Conservation (phyloP, 1,140 invertebrate genomes). For the Holotrichia oblita region DNA sequence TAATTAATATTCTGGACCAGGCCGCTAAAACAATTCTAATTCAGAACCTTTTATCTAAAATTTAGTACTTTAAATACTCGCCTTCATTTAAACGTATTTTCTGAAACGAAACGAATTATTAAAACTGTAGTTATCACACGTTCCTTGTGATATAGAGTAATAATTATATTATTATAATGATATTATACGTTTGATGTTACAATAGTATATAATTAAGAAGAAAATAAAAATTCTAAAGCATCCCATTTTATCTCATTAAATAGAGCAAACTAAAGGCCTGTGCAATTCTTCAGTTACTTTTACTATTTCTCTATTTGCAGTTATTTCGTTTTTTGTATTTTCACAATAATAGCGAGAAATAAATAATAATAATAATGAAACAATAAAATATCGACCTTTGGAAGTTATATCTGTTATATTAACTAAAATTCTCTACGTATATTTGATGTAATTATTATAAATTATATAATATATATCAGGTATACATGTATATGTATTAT, state of each 20-base stretch:
- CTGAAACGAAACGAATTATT: slow-evolving; percentile 56
- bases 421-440: slow-evolving; percentile 34
- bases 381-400: slow-evolving; percentile 8
- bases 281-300: slow-evolving; percentile 43
- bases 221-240: slow-evolving; percentile 37
- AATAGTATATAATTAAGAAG: slow-evolving; percentile 45
- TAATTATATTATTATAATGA: slow-evolving; percentile 23
- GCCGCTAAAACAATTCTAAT: no score
- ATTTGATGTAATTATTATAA: slow-evolving; percentile 34
- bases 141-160: slow-evolving; percentile 55
- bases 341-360: neutral
- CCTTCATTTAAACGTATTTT: slow-evolving; percentile 42
- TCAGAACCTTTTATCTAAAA: no score
- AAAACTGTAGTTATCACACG: slow-evolving; percentile 53
- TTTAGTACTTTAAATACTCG: slow-evolving; percentile 44
- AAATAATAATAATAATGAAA: slow-evolving; percentile 12
- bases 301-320: slow-evolving; percentile 14
- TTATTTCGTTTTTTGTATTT: neutral
- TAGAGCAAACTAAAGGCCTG: slow-evolving; percentile 37
- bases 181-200: slow-evolving; percentile 26
- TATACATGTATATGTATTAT: slow-evolving; percentile 41
- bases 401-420: slow-evolving; percentile 12
- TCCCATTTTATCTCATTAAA: slow-evolving; percentile 6
- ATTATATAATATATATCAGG: slow-evolving; percentile 42
- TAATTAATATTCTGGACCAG: no score